These are phyloP conservation scores for Oryzias dopingdopingensis DNA, from an alignment of 2,797 vertebrate species.

Conservation along the genomic window DNA sequence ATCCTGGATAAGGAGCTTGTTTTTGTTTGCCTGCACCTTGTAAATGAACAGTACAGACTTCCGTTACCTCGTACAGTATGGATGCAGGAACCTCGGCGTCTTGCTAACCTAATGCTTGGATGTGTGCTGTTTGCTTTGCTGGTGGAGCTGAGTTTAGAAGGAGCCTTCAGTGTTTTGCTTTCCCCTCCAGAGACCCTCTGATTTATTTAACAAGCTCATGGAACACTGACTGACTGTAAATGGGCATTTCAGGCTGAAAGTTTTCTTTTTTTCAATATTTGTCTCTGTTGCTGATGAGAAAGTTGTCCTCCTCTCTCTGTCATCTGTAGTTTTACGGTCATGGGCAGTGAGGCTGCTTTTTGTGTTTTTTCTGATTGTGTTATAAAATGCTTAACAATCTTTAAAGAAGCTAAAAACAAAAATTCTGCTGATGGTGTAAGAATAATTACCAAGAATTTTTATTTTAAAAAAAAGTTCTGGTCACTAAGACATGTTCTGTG, in stretches of 20 bases:
- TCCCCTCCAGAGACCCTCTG: slow-evolving; percentile 68
- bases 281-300: slow-evolving; percentile 49
- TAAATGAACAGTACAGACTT: slow-evolving; percentile 2
- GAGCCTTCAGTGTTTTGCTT: slow-evolving; percentile 72
- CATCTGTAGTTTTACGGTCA: slow-evolving; percentile 28
- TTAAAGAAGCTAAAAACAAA: no score
- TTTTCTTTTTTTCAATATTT: slow-evolving; percentile 41
- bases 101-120: slow-evolving; percentile 53
- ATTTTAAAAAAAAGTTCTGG: no score
- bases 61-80: slow-evolving; percentile 1
- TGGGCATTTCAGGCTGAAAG: slow-evolving; percentile 65
- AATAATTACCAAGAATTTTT: no score
- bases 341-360: slow-evolving; percentile 8
- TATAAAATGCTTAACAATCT: no score
- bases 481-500: no score
- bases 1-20: background rate
- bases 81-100: background rate
- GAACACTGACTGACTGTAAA: slow-evolving; percentile 75
- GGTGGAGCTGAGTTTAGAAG: slow-evolving; percentile 62
- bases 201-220: slow-evolving; percentile 75
- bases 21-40: background rate
- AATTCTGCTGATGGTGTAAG: no score
- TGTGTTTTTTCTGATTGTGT: background rate
- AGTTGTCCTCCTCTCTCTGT: slow-evolving; percentile 23
- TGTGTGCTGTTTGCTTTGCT: slow-evolving; percentile 67